These are phyloP conservation scores for Nannospalax galili DNA, from an alignment of 2,113 vertebrate species.

Conservation along the genomic window DNA sequence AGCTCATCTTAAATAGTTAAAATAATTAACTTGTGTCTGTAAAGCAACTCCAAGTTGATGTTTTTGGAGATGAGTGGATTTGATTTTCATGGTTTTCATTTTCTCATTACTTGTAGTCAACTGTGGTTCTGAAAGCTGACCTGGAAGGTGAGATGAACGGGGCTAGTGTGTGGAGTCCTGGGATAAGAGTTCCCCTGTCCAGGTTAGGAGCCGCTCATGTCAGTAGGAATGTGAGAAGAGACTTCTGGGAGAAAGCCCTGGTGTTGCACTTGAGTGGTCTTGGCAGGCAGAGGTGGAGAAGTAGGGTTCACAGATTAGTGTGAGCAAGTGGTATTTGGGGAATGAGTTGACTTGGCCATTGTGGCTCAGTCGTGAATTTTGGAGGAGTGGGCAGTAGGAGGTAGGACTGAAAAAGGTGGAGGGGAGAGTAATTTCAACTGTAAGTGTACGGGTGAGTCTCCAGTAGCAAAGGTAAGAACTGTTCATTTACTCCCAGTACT, in stretches of 20 bases:
- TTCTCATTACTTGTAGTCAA: neutral
- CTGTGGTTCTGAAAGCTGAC: neutral
- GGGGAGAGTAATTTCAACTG: rapidly evolving
- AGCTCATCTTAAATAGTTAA: neutral
- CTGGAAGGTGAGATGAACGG: neutral
- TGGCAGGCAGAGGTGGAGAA: neutral
- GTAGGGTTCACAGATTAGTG: neutral
- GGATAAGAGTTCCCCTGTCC: too few relatives aligned
- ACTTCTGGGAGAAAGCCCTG: neutral
- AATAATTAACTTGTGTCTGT: neutral
- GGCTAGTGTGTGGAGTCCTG: neutral
- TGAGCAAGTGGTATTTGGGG: neutral
- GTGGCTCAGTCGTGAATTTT: neutral
- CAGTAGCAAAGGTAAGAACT: neutral
- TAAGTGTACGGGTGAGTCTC: too few relatives aligned
- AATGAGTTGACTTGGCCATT: neutral
- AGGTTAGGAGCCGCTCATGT: neutral
- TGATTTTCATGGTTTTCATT: neutral
- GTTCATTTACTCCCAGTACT: too few relatives aligned
- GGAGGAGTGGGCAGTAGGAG: neutral
- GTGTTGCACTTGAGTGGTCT: neutral
- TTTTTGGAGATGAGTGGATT: neutral
- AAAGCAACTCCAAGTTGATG: neutral
- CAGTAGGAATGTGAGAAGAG: too few relatives aligned
- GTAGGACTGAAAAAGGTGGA: neutral